These are phyloP conservation scores for Sinocyclocheilus rhinocerous DNA, from an alignment of 2,113 vertebrate species.

Conservation along the genomic window DNA sequence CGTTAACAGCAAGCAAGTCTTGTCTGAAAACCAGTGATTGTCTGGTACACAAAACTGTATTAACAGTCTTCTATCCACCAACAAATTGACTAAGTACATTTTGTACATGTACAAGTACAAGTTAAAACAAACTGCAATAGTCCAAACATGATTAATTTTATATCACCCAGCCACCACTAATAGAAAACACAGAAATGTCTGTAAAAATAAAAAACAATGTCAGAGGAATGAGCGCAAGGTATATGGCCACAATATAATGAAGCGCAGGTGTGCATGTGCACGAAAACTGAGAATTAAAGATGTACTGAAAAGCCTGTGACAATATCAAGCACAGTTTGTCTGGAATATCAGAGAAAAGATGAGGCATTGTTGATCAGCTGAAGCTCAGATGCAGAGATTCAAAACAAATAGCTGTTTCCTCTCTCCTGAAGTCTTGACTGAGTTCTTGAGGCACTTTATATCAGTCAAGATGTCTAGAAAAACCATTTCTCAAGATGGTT, in stretches of 20 bases:
- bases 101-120: too few species aligned
- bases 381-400: not conserved
- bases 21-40: too few species aligned
- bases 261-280: not conserved
- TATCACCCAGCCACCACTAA: too few species aligned
- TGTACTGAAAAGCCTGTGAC: slow-evolving; percentile 10
- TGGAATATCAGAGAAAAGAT: not conserved
- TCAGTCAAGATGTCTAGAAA: not conserved
- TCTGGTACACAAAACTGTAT: too few species aligned
- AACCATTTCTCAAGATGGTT: not conserved
- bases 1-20: too few species aligned
- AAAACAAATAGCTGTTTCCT: not conserved
- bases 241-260: not conserved
- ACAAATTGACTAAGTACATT: too few species aligned
- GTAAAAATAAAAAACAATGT: not conserved
- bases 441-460: not conserved
- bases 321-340: not conserved
- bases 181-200: too few species aligned
- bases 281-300: slow-evolving; percentile 13
- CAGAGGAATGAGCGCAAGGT: not conserved
- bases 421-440: not conserved
- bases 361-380: not conserved
- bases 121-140: too few species aligned
- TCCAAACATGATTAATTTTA: too few species aligned
- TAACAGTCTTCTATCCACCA: too few species aligned